These are phyloP conservation scores for Tangara arthus DNA, from an alignment of 2,797 vertebrate genomes.

Conservation along the genomic window DNA sequence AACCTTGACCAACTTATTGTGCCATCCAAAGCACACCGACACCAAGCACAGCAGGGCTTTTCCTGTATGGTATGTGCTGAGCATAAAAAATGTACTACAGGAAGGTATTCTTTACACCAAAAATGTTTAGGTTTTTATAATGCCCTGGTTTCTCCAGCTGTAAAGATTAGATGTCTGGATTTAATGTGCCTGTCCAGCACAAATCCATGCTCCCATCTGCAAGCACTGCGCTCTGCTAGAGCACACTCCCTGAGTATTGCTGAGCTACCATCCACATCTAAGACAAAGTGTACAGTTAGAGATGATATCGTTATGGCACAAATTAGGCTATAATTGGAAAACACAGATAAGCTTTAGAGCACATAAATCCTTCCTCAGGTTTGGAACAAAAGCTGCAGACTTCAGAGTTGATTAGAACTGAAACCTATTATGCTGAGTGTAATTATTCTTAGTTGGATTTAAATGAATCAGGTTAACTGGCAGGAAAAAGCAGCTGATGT, in stretches of 20 bases:
- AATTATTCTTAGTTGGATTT: neutral
- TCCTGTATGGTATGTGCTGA: neutral
- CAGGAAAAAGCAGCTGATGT: neutral
- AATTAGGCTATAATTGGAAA: neutral
- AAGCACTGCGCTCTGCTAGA: neutral
- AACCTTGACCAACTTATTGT: neutral
- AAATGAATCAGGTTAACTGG: neutral
- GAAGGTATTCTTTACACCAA: neutral
- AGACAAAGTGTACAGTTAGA: neutral
- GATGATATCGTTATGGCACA: neutral
- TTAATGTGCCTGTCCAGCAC: neutral
- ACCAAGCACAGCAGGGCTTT: neutral
- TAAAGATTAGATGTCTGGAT: neutral
- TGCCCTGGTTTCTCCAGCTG: neutral
- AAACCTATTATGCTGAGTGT: neutral
- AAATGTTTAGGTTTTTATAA: neutral
- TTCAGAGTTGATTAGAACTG: neutral
- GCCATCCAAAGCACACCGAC: neutral
- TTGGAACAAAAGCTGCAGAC: neutral
- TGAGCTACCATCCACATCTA: neutral
- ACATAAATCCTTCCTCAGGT: neutral
- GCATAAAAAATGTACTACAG: neutral
- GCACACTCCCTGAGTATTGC: neutral
- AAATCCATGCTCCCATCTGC: neutral
- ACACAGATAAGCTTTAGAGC: neutral